phyloP scores from a whole-genome alignment of 2,888 invertebrate genomes.

The Coelogynopora nodosa region DNA sequence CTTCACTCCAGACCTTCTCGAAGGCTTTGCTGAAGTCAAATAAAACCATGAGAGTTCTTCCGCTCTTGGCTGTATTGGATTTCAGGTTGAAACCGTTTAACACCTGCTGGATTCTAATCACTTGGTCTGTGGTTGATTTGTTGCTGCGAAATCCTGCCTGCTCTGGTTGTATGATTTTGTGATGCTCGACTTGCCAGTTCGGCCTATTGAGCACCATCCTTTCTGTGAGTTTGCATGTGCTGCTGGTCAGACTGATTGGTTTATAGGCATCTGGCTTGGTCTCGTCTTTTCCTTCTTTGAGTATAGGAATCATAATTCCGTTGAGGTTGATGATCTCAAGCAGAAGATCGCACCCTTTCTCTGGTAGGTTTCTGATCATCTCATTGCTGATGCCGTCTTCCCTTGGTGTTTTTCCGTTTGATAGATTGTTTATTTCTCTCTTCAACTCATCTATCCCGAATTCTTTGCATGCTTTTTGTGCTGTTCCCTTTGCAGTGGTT shows the following conservation, averaged over 20 bases:
- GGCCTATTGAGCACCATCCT: constrained; percentile 11
- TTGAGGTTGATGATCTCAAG: background rate
- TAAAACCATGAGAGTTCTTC: constrained; percentile 18
- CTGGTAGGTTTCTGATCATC: background rate
- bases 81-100: constrained; percentile 15
- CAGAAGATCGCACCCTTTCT: background rate
- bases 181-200: background rate
- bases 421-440: background rate
- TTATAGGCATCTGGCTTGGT: background rate
- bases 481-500: background rate
- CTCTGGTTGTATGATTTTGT: background rate
- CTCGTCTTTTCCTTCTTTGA: constrained; percentile 19
- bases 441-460: background rate
- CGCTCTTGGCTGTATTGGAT: background rate
- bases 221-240: background rate
- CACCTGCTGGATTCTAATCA: background rate
- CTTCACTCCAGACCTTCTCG: constrained; percentile 19
- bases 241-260: constrained; percentile 24
- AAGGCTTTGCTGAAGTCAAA: constrained; percentile 31
- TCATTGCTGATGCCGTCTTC: background rate
- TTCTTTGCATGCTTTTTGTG: background rate
- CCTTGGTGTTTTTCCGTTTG: background rate
- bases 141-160: constrained; percentile 4
- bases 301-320: constrained; percentile 1
- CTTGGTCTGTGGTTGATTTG: background rate